A percentile compares a stretch with the other conserved stretches of the same genome.
phyloP scores from a whole-genome alignment of 92 coral and sea anemone species.

The Parazoanthus swiftii region DNA sequence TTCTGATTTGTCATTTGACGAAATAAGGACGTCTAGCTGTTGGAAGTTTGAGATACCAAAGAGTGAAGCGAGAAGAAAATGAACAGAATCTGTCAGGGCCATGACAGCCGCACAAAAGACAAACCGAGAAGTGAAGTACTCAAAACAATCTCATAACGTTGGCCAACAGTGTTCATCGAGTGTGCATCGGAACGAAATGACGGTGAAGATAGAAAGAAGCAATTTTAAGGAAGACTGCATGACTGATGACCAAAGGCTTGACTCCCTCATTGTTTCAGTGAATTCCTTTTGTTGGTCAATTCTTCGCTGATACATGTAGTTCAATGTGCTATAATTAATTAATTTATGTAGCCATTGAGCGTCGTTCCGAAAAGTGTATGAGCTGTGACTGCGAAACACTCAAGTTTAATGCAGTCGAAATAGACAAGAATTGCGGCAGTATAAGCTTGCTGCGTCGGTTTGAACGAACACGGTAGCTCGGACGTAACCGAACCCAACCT shows the following conservation, averaged over 20 bases:
- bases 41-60: not conserved
- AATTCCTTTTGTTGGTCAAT: not conserved
- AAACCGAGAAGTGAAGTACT: not conserved
- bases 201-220: not conserved
- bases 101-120: not conserved
- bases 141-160: not conserved
- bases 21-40: not conserved
- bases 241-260: not conserved
- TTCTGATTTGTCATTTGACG: not conserved
- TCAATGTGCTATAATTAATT: no score
- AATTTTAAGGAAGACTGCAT: no score
- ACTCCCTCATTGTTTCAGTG: not conserved
- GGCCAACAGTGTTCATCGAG: not conserved
- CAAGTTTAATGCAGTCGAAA: no score
- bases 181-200: not conserved
- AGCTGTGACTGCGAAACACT: no score
- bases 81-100: not conserved
- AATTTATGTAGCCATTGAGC: no score
- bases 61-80: not conserved
- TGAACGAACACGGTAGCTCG: no score
- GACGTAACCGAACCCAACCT: no score
- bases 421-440: no score
- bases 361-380: no score
- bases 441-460: no score
- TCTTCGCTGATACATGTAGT: not conserved